These are phyloP conservation scores for Mustelus asterias DNA, from an alignment of 2,113 vertebrate species.

Conservation along the genomic window DNA sequence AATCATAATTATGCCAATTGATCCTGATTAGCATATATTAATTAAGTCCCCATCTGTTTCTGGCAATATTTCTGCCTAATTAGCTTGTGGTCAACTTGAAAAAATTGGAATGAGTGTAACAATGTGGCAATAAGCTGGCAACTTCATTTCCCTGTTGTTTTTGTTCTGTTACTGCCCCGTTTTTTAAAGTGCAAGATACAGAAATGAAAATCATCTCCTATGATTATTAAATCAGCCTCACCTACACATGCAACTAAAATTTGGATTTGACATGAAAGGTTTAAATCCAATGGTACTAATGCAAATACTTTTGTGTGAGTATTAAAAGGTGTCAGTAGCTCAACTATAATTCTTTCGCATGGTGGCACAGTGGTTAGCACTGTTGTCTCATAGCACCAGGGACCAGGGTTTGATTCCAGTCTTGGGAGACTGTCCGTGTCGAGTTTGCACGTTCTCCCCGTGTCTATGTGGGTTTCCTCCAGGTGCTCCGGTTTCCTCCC, in stretches of 20 bases:
- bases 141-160: neutral
- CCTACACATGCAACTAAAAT: no score
- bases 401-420: no score
- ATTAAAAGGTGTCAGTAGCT: no score
- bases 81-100: neutral
- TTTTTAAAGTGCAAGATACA: neutral
- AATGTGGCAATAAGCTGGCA: neutral
- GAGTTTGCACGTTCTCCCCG: no score
- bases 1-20: neutral
- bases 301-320: neutral
- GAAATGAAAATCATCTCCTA: neutral
- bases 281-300: neutral
- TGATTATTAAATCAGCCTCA: neutral
- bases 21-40: conserved; percentile 20
- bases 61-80: neutral
- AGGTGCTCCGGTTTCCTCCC: no score
- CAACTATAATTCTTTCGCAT: neutral
- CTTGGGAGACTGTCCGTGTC: no score
- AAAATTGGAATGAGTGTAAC: neutral
- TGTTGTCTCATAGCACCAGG: no score
- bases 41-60: neutral
- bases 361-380: no score
- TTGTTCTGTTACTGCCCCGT: neutral
- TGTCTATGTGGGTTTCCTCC: no score
- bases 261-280: neutral